Percentiles rank a stretch among this genome's conserved stretches.
Conservation (phyloP, 2,797 vertebrate genomes). For the Protosalanx chinensis region DNA sequence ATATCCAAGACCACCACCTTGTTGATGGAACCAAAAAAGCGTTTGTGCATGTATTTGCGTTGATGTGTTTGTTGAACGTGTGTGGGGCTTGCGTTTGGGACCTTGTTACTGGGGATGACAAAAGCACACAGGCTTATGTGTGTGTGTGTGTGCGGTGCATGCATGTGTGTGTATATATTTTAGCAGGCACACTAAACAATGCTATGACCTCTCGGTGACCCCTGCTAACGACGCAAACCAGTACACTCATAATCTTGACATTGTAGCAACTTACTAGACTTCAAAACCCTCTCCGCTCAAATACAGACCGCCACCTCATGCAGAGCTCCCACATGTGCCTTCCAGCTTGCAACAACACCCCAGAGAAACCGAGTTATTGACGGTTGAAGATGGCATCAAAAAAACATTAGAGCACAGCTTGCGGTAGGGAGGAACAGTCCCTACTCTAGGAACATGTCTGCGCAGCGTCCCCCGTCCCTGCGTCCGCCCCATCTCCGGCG, state of each 20-base stretch:
- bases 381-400: constrained; percentile 15
- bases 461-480: constrained; percentile 45
- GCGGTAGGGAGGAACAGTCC: constrained; percentile 33
- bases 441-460: constrained; percentile 52
- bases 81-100: constrained; percentile 1
- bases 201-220: constrained; percentile 59
- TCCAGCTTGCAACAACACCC: not conserved
- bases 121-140: too few species aligned
- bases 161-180: not conserved
- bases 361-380: not conserved
- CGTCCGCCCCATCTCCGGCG: constrained; percentile 29
- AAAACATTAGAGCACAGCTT: constrained; percentile 45
- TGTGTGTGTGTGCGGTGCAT: constrained; percentile 5
- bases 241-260: constrained; percentile 37
- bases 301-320: constrained; percentile 5
- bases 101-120: too few species aligned
- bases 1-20: constrained; percentile 14
- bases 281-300: constrained; percentile 18
- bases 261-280: constrained; percentile 26
- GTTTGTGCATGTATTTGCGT: constrained; percentile 30
- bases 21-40: constrained; percentile 61
- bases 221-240: constrained; percentile 37
- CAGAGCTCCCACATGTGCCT: too few species aligned
- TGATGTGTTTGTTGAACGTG: constrained; percentile 18
- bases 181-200: constrained; percentile 49